phyloP scores from a whole-genome alignment of 2,113 vertebrate genomes.

The Glaucidium brasilianum region DNA sequence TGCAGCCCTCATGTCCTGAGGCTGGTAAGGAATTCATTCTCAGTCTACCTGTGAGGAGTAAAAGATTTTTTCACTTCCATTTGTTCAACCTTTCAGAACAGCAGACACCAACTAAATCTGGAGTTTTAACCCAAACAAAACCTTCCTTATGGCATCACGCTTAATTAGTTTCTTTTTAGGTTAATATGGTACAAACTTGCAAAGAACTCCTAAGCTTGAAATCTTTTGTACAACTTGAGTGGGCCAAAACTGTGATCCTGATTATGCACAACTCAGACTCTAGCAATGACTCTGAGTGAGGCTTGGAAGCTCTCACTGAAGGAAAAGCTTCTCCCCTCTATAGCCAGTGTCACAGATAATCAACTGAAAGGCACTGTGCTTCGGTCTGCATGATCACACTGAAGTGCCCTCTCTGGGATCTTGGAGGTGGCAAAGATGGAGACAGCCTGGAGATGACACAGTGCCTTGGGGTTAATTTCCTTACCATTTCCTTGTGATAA shows the following conservation, averaged over 20 bases:
- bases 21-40: not conserved
- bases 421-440: not conserved
- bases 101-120: not conserved
- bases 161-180: accelerated
- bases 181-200: not conserved
- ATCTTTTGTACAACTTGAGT: not conserved
- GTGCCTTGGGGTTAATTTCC: not conserved
- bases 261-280: no score
- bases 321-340: accelerated
- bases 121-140: not conserved
- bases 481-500: not conserved
- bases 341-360: not conserved
- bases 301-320: not conserved
- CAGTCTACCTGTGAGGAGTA: not conserved
- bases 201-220: not conserved
- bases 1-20: not conserved
- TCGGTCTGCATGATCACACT: accelerated
- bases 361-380: accelerated
- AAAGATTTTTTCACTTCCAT: not conserved
- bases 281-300: not conserved
- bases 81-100: not conserved
- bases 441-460: not conserved
- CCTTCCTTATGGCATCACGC: not conserved
- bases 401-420: not conserved
- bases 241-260: not conserved